Percentiles rank a stretch among this genome's conserved stretches.
Conservation (phyloP, 2,888 invertebrate species). For the Sarcophaga subvicina region DNA sequence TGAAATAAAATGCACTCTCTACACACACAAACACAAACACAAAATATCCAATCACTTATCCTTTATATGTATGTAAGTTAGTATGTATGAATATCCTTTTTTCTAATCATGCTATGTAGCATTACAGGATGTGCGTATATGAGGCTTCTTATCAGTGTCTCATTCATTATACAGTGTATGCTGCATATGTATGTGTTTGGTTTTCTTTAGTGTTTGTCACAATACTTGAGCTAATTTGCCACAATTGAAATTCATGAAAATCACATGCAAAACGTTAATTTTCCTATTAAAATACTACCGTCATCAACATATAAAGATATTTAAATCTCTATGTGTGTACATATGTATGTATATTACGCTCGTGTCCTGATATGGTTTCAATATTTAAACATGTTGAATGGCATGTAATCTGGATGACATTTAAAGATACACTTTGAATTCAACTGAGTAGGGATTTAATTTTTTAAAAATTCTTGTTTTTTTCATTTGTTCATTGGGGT, state of each 20-base stretch:
- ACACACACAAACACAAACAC: neutral
- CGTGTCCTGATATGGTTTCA: too few species aligned
- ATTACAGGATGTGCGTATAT: neutral
- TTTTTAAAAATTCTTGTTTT: too few species aligned
- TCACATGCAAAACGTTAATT: constrained; percentile 37
- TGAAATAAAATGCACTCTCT: neutral
- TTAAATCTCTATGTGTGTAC: neutral
- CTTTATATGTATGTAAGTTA: too few species aligned
- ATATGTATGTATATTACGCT: too few species aligned
- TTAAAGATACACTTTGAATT: too few species aligned
- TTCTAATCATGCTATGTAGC: too few species aligned
- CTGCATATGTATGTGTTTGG: neutral
- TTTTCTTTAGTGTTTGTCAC: constrained; percentile 40
- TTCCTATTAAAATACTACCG: constrained; percentile 34
- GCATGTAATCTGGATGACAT: too few species aligned
- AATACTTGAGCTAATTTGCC: constrained; percentile 58
- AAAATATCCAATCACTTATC: neutral
- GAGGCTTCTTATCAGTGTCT: neutral
- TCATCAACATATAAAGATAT: constrained; percentile 4
- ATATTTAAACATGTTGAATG: too few species aligned
- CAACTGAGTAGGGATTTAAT: too few species aligned
- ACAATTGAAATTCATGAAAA: constrained; percentile 63
- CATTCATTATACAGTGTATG: constrained; percentile 26
- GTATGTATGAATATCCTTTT: too few species aligned
- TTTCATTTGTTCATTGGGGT: too few species aligned